These are phyloP conservation scores for Cephus pulcher DNA, from an alignment of 2,888 invertebrate species.

Conservation along the genomic window DNA sequence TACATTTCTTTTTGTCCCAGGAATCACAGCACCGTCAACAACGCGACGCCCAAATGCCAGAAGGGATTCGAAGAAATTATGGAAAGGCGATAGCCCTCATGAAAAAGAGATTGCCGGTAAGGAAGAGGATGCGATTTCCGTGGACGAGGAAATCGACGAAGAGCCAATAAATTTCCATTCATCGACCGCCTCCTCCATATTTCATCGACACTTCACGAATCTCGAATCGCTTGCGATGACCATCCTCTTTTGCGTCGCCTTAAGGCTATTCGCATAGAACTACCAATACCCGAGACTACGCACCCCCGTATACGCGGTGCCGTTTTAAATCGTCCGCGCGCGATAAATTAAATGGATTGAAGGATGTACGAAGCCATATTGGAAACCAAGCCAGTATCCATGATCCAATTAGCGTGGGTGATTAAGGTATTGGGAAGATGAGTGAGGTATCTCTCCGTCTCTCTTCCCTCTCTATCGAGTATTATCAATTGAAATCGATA, in stretches of 20 bases:
- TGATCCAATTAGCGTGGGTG: neutral
- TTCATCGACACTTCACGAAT: conserved; percentile 46
- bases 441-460: neutral
- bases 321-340: neutral
- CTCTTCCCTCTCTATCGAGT: neutral
- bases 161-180: conserved; percentile 54
- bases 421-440: neutral
- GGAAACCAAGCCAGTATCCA: neutral
- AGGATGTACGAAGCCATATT: neutral
- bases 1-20: conserved; percentile 30
- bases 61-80: conserved; percentile 55
- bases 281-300: neutral
- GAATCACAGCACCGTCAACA: conserved; percentile 49
- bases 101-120: conserved; percentile 55
- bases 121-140: conserved; percentile 53
- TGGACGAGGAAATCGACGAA: conserved; percentile 47
- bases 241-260: conserved; percentile 5
- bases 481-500: neutral
- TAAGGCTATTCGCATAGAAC: neutral
- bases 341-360: neutral
- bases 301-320: neutral
- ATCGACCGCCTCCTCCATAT: conserved; percentile 48
- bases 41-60: conserved; percentile 52
- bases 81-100: conserved; percentile 51
- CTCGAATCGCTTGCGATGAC: conserved; percentile 35